phyloP scores from a whole-genome alignment of 2,113 vertebrate species.

The Paralichthys olivaceus region DNA sequence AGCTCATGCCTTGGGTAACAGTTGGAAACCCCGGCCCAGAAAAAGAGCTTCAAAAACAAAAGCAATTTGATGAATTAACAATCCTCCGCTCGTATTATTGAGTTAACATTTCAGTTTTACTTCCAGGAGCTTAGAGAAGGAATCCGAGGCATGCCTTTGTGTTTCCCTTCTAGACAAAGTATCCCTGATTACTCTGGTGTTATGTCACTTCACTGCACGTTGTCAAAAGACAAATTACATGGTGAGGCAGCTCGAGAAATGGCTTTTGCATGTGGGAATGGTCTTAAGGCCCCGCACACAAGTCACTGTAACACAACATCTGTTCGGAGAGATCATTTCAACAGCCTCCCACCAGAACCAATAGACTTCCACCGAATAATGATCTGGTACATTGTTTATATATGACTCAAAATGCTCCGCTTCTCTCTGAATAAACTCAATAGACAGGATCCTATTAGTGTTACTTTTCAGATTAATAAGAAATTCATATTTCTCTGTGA shows the following conservation, averaged over 20 bases:
- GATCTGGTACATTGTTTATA: constrained; percentile 52
- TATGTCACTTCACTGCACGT: constrained; percentile 70
- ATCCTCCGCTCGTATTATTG: constrained; percentile 59
- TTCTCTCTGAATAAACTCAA: not conserved
- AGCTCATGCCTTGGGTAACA: constrained; percentile 71
- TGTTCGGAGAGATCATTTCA: constrained; percentile 73
- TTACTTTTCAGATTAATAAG: not conserved
- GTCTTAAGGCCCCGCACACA: constrained; percentile 48
- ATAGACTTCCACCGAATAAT: constrained; percentile 57
- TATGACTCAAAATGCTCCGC: constrained; percentile 28
- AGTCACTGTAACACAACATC: constrained; percentile 71
- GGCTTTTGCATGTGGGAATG: constrained; percentile 70
- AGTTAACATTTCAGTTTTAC: constrained; percentile 75
- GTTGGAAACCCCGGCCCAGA: constrained; percentile 66
- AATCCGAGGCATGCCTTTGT: constrained; percentile 73
- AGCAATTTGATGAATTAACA: constrained; percentile 70
- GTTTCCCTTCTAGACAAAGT: constrained; percentile 77
- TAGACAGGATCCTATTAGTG: not conserved
- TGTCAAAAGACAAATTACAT: constrained; percentile 72
- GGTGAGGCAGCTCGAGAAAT: constrained; percentile 59
- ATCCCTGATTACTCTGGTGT: constrained; percentile 74
- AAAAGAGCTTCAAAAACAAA: constrained; percentile 63
- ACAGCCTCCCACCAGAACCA: constrained; percentile 43
- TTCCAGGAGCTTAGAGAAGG: constrained; percentile 75
- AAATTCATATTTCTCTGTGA: not conserved